Conservation (phyloP, 2,888 invertebrate genomes). For the Orthosia gracilis region DNA sequence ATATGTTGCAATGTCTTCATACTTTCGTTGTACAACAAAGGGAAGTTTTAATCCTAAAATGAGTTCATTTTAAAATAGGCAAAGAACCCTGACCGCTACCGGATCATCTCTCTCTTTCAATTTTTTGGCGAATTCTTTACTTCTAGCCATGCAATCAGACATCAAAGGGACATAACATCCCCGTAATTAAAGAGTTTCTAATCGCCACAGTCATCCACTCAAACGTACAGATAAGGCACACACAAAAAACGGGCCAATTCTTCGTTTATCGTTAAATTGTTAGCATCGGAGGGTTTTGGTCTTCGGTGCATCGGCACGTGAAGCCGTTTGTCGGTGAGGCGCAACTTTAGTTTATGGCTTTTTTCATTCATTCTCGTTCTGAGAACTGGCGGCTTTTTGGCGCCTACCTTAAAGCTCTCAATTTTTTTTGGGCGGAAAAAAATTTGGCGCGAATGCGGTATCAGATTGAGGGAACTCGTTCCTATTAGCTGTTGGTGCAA, state of each 20-base stretch:
- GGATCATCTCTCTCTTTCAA: conserved; percentile 28
- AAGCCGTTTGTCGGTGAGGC: conserved; percentile 86
- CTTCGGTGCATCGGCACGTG: conserved; percentile 86
- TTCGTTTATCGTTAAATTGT: conserved; percentile 82
- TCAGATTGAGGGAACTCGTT: conserved; percentile 58
- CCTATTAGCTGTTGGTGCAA: conserved; percentile 57
- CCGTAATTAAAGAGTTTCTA: conserved; percentile 67
- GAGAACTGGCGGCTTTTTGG: conserved; percentile 88
- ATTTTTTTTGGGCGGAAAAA: conserved; percentile 72
- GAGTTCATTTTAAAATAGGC: conserved; percentile 16
- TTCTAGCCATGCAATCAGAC: conserved; percentile 57
- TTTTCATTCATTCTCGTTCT: conserved; percentile 87
- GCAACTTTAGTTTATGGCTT: conserved; percentile 82
- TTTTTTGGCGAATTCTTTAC: conserved; percentile 44
- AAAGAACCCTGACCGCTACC: conserved; percentile 31
- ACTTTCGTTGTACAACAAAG: conserved; percentile 14
- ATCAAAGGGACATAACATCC: conserved; percentile 64
- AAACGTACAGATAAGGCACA: conserved; percentile 71
- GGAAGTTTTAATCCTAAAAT: not conserved
- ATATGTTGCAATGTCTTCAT: conserved; percentile 8
- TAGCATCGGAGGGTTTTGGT: conserved; percentile 80
- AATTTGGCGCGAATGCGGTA: conserved; percentile 76
- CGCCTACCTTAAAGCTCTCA: conserved; percentile 82
- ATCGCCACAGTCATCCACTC: conserved; percentile 68
- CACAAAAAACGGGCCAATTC: conserved; percentile 73